phyloP scores from a whole-genome alignment of 2,113 vertebrate species.

The Elachura formosa region DNA sequence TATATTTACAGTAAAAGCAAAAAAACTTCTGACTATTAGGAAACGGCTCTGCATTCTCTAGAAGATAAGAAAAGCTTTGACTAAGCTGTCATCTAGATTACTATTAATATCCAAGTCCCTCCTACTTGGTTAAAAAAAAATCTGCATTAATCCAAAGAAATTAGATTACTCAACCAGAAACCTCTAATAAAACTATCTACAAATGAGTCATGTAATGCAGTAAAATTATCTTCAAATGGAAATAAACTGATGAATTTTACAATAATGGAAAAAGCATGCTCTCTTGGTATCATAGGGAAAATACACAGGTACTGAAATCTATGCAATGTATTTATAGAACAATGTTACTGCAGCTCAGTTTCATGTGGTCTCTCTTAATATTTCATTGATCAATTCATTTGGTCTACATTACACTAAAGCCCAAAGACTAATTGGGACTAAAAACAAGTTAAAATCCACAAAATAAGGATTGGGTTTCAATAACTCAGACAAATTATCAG shows the following conservation, averaged over 20 bases:
- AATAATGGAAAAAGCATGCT: neutral
- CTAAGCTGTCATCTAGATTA: neutral
- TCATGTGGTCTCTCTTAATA: neutral
- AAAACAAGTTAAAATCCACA: neutral
- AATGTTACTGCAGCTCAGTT: neutral
- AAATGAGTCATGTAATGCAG: neutral
- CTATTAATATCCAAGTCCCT: neutral
- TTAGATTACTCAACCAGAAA: neutral
- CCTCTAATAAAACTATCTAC: neutral
- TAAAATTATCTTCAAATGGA: neutral
- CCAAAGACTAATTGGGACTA: neutral
- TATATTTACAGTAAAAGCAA: neutral
- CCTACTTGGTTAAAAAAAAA: neutral
- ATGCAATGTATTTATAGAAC: neutral
- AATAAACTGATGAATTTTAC: neutral
- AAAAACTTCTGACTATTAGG: neutral
- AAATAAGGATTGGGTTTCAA: neutral
- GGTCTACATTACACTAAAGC: neutral
- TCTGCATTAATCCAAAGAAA: neutral
- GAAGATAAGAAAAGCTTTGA: neutral
- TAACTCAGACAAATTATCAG: neutral
- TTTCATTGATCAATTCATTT: neutral
- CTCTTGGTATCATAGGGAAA: neutral
- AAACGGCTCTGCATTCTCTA: neutral
- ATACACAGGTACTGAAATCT: neutral